Percentiles rank a stretch among this genome's conserved stretches.
phyloP scores from a whole-genome alignment of 2,888 invertebrate species.

The Vesta saturnalis region DNA sequence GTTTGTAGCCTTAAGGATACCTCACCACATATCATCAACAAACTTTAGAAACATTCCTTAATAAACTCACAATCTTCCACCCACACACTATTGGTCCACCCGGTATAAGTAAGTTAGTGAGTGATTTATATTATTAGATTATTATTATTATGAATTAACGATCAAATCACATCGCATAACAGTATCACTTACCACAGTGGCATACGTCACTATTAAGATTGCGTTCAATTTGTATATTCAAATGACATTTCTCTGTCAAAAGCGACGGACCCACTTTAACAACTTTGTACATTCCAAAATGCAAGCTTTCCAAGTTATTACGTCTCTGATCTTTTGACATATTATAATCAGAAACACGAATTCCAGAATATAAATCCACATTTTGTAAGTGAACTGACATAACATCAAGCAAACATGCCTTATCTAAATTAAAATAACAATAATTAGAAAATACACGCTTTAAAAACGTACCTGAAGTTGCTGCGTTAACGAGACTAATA shows the following conservation, averaged over 20 bases:
- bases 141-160: neutral
- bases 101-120: too few species aligned
- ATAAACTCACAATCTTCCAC: too few species aligned
- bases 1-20: too few species aligned
- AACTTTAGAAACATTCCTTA: too few species aligned
- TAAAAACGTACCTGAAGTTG: conserved; percentile 57
- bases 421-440: conserved; percentile 48
- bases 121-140: too few species aligned
- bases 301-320: conserved; percentile 42
- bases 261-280: conserved; percentile 72
- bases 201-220: conserved; percentile 73
- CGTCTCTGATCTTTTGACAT: conserved; percentile 39
- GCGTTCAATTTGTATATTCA: conserved; percentile 83
- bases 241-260: conserved; percentile 83
- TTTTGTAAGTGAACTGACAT: conserved; percentile 78
- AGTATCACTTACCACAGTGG: conserved; percentile 54
- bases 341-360: conserved; percentile 46
- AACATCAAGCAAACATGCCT: conserved; percentile 75
- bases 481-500: conserved; percentile 63
- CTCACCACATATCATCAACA: too few species aligned
- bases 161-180: neutral
- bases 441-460: conserved; percentile 14
- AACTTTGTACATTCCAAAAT: conserved; percentile 65
- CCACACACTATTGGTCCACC: too few species aligned
- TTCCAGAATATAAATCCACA: conserved; percentile 80